Evolutionary conservation across 1,140 invertebrate genomes (phyloP), one percentile per base, ranked within the genome.

Genomic region (Muscidifurax raptorellus): DNA sequence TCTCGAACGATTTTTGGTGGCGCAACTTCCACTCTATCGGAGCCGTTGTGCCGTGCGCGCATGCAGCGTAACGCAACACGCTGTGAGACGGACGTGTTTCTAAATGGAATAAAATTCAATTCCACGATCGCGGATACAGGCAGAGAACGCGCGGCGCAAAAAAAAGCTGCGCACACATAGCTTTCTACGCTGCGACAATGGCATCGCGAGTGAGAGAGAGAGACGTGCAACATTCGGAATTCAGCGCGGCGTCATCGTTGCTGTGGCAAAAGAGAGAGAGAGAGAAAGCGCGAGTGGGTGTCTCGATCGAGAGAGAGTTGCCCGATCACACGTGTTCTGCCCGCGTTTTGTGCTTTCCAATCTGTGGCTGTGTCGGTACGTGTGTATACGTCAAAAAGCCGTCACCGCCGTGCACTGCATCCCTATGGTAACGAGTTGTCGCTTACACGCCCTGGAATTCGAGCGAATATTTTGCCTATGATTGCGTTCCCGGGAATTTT

Each of bases 1-100:
- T 88, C 84, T 72, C 83, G 83, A 86, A 85, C 86, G 86, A 86
- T 88, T 88, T 89, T 87, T 85, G 80, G 84, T 22, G 52, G 52
- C 36, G 52, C 72, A 36, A 71, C 76, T 87, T 83, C 83, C 85
- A 76, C 75, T 76, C 44, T 86, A 64, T 85, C 83, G 80, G 80
- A 87, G 52, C 75, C 18, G 47, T 80, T 44, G 15, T 71, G n/a
- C 64, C 25, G 22, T n/a, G 25, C 32, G 22, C 6, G 40, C n/a
- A 9, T 9, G 32, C 22, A n/a, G 80, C 28, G 44, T 59, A 80
- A 80, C 52, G 36, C 1, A 72, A 59, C 25, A n/a, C 69, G 27
- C 25, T 22, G 30, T 40, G n/a, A 47, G 40, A 71, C 32, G 27
- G 59, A 83, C 40, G 72, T 52, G 75, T 71, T 36, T 80, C 32